A percentile compares a stretch with the other conserved stretches of the same genome.
Conservation (phyloP, 2,113 vertebrate genomes). For the Nycticryphes semicollaris region DNA sequence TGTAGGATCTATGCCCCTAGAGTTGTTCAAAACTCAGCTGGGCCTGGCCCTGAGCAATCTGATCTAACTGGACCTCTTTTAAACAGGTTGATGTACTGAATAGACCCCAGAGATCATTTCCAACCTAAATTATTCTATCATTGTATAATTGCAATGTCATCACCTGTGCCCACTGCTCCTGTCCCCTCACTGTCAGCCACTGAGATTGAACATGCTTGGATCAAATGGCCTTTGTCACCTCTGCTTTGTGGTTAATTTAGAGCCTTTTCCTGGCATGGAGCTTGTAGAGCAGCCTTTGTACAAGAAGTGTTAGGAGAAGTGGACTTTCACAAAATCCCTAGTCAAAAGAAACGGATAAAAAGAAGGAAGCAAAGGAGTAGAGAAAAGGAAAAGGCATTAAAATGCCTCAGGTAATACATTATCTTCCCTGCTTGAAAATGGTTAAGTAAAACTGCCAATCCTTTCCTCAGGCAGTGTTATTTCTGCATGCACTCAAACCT, state of each 20-base stretch:
- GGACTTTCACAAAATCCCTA: neutral
- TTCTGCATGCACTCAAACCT: neutral
- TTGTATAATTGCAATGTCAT: neutral
- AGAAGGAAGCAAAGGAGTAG: neutral
- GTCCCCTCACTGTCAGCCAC: rapidly evolving
- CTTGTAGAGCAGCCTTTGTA: neutral
- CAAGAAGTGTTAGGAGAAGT: neutral
- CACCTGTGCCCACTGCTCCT: neutral
- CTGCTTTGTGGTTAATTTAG: neutral
- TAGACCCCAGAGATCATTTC: neutral
- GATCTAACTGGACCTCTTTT: neutral
- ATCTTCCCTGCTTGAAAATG: neutral
- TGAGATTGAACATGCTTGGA: neutral
- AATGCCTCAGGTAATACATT: neutral
- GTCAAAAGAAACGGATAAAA: neutral
- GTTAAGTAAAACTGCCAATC: neutral
- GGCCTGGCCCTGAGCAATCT: neutral
- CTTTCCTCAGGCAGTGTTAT: neutral
- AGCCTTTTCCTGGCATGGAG: neutral
- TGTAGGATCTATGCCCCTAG: neutral
- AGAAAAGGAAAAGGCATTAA: neutral
- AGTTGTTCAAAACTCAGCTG: neutral
- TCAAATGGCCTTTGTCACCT: neutral
- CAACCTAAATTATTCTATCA: neutral
- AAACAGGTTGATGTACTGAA: neutral